Conservation (phyloP, 2,888 invertebrate species). For the Synergus gifuensis region DNA sequence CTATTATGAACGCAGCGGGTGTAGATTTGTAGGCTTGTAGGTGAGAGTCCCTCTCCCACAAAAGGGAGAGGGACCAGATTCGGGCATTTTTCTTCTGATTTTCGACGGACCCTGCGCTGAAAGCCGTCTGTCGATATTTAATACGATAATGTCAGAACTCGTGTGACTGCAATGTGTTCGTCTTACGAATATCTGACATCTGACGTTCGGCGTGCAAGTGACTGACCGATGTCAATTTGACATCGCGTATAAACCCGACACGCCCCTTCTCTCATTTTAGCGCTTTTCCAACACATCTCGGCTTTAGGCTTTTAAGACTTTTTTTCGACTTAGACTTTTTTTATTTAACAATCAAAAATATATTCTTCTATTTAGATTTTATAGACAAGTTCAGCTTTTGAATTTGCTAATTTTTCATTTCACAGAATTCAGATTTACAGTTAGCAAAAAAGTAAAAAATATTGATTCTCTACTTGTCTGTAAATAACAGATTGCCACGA, state of each 20-base stretch:
- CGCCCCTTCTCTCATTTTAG: neutral
- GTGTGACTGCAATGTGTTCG: constrained; percentile 65
- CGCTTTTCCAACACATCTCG: neutral
- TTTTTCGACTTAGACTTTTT: no score
- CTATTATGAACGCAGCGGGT: constrained; percentile 73
- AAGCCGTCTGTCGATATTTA: constrained; percentile 75
- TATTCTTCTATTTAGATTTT: no score
- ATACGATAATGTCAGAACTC: constrained; percentile 75
- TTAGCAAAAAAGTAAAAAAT: no score
- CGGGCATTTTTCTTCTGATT: constrained; percentile 68
- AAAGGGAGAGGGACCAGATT: constrained; percentile 52
- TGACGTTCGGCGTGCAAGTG: constrained; percentile 41
- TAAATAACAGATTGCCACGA: no score
- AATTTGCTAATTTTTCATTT: no score
- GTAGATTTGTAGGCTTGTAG: constrained; percentile 58
- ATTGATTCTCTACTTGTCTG: no score
- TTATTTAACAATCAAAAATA: no score
- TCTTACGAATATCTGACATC: constrained; percentile 56
- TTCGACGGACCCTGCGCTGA: constrained; percentile 64
- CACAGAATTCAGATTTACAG: no score
- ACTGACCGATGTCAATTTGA: constrained; percentile 66
- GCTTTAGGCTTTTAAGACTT: no score
- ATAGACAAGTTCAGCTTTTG: no score
- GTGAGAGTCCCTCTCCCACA: constrained; percentile 27
- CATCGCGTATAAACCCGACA: constrained; percentile 55